Percentiles rank a stretch among this genome's conserved stretches.
Evolutionary conservation across 2,797 vertebrate genomes (phyloP).

Genomic region (Loris lydekkerianus): DNA sequence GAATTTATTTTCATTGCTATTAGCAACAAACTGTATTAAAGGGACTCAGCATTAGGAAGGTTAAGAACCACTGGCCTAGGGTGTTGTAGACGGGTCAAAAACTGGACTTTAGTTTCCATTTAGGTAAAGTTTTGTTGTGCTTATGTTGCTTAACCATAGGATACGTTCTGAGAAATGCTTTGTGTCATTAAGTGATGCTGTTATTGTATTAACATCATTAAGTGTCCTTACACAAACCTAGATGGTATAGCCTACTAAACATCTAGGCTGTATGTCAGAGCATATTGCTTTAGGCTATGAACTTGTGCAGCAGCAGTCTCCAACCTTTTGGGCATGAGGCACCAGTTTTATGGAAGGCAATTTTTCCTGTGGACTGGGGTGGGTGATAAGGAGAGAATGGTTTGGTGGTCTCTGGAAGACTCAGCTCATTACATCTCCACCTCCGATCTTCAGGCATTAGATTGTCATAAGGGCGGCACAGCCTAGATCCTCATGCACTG

Average conservation of each 20-base stretch:
- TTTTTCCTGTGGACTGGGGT: too few species aligned
- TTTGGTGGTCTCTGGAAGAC: too few species aligned
- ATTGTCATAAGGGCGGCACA: too few species aligned
- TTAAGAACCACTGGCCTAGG: constrained; percentile 77
- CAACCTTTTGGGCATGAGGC: too few species aligned
- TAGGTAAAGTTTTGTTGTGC: constrained; percentile 86
- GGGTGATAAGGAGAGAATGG: too few species aligned
- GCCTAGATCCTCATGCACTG: too few species aligned
- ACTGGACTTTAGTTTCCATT: constrained; percentile 91
- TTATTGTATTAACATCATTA: background rate
- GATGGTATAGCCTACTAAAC: background rate
- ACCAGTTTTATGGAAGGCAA: too few species aligned
- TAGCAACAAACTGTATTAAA: too few species aligned
- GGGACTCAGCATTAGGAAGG: too few species aligned
- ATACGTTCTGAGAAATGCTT: background rate
- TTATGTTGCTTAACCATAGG: background rate
- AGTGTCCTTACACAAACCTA: background rate
- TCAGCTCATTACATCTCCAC: too few species aligned
- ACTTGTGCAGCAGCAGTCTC: background rate
- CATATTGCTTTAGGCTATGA: background rate
- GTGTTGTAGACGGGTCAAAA: constrained; percentile 65
- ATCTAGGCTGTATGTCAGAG: background rate
- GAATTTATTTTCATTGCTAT: too few species aligned
- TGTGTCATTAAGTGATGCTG: background rate
- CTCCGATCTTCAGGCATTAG: too few species aligned